A percentile compares a stretch with the other conserved stretches of the same genome.
phyloP scores from a whole-genome alignment of 2,113 vertebrate species.

The Noturus placidus region DNA sequence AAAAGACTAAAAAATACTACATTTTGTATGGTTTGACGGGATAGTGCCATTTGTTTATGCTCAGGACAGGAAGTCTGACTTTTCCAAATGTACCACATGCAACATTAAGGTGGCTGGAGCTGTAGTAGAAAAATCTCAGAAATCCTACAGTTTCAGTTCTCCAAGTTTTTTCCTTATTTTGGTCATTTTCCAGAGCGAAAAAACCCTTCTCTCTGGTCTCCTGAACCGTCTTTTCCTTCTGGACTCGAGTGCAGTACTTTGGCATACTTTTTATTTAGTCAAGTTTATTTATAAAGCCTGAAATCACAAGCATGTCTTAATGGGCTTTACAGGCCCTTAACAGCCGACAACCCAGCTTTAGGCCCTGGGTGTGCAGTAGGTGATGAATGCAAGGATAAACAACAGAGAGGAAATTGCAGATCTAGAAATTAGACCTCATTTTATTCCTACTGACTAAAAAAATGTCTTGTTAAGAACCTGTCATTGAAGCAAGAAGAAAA shows the following conservation, averaged over 20 bases:
- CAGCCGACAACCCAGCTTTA: background rate
- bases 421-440: background rate
- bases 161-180: constrained; percentile 27
- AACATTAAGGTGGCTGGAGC: background rate
- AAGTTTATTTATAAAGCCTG: constrained; percentile 10
- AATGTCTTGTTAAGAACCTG: background rate
- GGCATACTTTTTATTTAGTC: background rate
- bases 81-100: too few species aligned
- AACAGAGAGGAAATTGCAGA: constrained; percentile 7
- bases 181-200: constrained; percentile 4
- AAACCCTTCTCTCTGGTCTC: background rate
- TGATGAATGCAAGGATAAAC: constrained; percentile 14
- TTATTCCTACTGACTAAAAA: background rate
- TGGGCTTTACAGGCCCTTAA: constrained; percentile 17
- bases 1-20: background rate
- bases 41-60: background rate
- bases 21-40: background rate
- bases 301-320: constrained; percentile 12
- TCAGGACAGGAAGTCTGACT: background rate
- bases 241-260: background rate
- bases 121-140: background rate
- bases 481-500: background rate
- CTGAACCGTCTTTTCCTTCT: background rate
- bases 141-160: background rate
- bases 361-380: background rate